Conservation (phyloP, 2,797 vertebrate genomes). For the Trichosurus vulpecula region DNA sequence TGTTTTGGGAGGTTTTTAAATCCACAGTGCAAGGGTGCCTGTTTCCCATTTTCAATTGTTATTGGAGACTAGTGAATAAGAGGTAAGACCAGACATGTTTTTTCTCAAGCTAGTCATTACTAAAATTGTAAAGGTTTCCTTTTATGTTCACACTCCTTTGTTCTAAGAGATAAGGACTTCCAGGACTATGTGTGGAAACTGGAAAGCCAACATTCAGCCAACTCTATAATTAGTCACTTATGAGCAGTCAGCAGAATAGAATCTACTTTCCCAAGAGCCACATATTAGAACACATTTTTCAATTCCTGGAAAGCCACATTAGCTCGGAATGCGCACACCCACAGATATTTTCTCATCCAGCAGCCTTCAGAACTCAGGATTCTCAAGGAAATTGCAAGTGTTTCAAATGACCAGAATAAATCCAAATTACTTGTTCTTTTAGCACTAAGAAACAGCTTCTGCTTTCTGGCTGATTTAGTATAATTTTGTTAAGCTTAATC, state of each 20-base stretch:
- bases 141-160: accelerated
- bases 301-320: conserved; percentile 35
- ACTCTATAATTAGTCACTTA: not conserved
- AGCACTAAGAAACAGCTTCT: not conserved
- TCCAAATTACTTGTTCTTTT: not conserved
- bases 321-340: not conserved
- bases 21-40: not conserved
- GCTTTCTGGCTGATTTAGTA: not conserved
- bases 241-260: not conserved
- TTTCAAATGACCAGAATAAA: not conserved
- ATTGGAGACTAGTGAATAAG: not conserved
- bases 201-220: not conserved
- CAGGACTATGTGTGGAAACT: not conserved
- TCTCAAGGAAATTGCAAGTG: not conserved
- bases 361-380: not conserved
- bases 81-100: not conserved
- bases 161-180: not conserved
- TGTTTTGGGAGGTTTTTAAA: not conserved
- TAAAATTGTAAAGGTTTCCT: not conserved
- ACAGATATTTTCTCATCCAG: not conserved
- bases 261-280: not conserved
- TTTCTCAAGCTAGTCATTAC: not conserved
- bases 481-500: conserved; percentile 1
- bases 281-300: not conserved
- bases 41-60: not conserved